phyloP scores from a whole-genome alignment of 2,113 vertebrate genomes.

The Silurus asotus region DNA sequence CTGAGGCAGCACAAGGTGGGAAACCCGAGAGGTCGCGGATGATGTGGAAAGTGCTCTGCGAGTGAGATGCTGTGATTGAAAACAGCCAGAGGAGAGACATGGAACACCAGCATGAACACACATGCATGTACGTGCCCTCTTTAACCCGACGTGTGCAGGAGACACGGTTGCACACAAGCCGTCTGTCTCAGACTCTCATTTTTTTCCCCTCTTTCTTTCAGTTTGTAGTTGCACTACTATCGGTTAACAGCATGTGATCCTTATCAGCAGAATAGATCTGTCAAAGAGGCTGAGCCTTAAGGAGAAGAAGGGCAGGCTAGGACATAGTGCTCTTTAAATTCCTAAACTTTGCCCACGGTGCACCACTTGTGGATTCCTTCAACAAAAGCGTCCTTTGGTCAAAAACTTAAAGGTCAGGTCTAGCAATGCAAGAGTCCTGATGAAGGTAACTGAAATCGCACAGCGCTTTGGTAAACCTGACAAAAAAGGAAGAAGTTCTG shows the following conservation, averaged over 20 bases:
- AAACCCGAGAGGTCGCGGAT: constrained; percentile 47
- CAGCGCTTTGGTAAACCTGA: background rate
- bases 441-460: constrained; percentile 21
- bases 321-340: constrained; percentile 38
- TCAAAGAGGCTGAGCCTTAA: constrained; percentile 28
- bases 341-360: constrained; percentile 21
- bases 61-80: constrained; percentile 51
- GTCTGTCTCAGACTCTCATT: background rate
- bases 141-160: constrained; percentile 36
- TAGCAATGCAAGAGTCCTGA: background rate
- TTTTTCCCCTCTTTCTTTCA: constrained; percentile 25
- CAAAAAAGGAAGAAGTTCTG: constrained; percentile 26
- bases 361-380: constrained; percentile 25
- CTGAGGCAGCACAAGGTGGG: constrained; percentile 49
- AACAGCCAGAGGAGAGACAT: constrained; percentile 40
- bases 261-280: constrained; percentile 48
- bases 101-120: background rate
- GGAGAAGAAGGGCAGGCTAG: constrained; percentile 43
- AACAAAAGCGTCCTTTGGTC: background rate
- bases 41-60: constrained; percentile 48
- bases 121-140: constrained; percentile 21
- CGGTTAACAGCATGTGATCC: constrained; percentile 48
- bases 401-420: constrained; percentile 34
- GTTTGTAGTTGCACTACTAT: constrained; percentile 37
- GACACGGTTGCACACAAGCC: constrained; percentile 36